Conservation (phyloP, 2,797 vertebrate species). For the Gephyroberyx darwinii region DNA sequence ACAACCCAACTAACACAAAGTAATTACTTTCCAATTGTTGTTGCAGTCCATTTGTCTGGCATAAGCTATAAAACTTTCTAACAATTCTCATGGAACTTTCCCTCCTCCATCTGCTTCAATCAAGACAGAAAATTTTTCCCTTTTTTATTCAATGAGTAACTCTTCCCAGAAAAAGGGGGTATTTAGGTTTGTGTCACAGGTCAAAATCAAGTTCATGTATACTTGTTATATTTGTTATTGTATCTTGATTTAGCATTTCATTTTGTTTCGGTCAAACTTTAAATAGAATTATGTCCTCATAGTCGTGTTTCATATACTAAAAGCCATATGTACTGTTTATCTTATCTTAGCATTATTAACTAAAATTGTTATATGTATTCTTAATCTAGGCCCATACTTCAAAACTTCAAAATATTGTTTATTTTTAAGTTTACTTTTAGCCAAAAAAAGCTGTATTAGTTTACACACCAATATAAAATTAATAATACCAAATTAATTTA, state of each 20-base stretch:
- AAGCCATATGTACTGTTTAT: too few species aligned
- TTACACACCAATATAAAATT: constrained; percentile 2
- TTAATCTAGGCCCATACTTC: neutral
- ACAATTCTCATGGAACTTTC: constrained; percentile 41
- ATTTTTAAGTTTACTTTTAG: neutral
- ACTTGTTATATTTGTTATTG: neutral
- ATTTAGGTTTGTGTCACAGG: neutral
- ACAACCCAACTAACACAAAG: constrained; percentile 62
- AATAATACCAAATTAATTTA: constrained; percentile 1
- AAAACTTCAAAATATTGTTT: neutral
- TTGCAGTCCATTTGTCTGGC: constrained; percentile 54
- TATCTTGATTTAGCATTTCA: neutral
- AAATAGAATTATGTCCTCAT: neutral
- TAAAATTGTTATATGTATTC: neutral
- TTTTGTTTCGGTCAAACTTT: neutral
- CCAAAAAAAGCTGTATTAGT: neutral
- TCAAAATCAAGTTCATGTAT: constrained; percentile 29
- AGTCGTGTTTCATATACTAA: too few species aligned
- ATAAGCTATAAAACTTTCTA: constrained; percentile 65
- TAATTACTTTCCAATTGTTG: constrained; percentile 66
- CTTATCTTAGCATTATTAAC: neutral
- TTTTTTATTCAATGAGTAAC: neutral
- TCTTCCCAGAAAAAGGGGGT: neutral
- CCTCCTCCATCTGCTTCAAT: constrained; percentile 47
- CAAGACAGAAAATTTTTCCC: constrained; percentile 8